phyloP scores from a whole-genome alignment of 2,888 invertebrate species.

The Drosophila nr. medialis region DNA sequence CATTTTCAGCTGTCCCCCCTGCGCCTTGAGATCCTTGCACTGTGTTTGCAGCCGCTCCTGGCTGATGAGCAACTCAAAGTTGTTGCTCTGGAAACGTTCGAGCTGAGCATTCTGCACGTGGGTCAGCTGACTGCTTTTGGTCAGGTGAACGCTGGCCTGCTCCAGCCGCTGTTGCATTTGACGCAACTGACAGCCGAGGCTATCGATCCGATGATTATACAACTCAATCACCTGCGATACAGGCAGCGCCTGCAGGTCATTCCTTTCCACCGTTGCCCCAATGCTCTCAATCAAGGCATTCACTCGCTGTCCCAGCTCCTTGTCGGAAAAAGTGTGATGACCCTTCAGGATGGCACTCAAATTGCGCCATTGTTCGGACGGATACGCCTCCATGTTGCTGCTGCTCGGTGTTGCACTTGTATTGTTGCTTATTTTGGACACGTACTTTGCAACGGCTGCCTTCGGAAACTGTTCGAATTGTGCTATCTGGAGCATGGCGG shows the following conservation, averaged over 20 bases:
- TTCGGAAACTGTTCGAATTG: constrained; percentile 82
- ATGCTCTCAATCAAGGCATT: constrained; percentile 78
- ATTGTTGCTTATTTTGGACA: constrained; percentile 59
- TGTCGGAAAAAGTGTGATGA: constrained; percentile 80
- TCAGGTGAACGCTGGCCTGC: constrained; percentile 79
- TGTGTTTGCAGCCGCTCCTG: constrained; percentile 83
- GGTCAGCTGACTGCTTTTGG: constrained; percentile 78
- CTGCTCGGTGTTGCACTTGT: background rate
- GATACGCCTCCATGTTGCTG: constrained; percentile 27
- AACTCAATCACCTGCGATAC: constrained; percentile 82
- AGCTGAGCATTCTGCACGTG: constrained; percentile 82
- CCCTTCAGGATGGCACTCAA: constrained; percentile 80
- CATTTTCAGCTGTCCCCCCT: constrained; percentile 80
- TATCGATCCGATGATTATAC: constrained; percentile 83
- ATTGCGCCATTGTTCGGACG: constrained; percentile 81
- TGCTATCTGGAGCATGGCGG: constrained; percentile 82
- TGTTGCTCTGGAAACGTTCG: constrained; percentile 81
- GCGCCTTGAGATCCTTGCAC: constrained; percentile 81
- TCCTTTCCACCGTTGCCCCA: constrained; percentile 68
- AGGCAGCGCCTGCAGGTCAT: constrained; percentile 67
- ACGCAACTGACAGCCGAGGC: constrained; percentile 70
- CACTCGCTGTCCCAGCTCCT: constrained; percentile 80
- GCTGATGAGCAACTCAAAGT: constrained; percentile 83
- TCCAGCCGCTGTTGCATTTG: constrained; percentile 76
- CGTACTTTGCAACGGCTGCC: constrained; percentile 78